phyloP scores from a whole-genome alignment of 2,113 vertebrate species.

The Rhegmatorhina hoffmannsi region DNA sequence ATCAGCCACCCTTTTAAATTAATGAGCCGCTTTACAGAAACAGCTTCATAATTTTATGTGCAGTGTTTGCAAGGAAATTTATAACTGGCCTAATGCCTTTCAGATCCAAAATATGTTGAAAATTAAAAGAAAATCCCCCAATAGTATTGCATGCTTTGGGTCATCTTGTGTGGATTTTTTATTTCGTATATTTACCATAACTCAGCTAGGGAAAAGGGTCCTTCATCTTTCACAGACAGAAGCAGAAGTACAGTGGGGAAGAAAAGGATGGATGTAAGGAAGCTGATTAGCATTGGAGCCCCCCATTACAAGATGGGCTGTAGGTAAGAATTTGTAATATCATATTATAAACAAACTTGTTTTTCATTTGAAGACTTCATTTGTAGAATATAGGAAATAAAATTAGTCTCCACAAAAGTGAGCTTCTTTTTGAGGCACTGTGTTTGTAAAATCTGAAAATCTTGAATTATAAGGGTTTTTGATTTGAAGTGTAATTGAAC shows the following conservation, averaged over 20 bases:
- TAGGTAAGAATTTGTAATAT: not conserved
- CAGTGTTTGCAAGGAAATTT: constrained; percentile 37
- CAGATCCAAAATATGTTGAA: not conserved
- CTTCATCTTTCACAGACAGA: not conserved
- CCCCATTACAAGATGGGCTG: not conserved
- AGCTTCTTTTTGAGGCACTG: not conserved
- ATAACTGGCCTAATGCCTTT: constrained; percentile 3
- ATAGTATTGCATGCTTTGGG: not conserved
- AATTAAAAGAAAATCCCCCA: not conserved
- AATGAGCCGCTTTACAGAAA: constrained; percentile 47
- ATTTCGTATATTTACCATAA: not conserved
- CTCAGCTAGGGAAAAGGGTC: not conserved
- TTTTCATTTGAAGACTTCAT: constrained; percentile 1
- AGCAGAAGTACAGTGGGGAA: not conserved
- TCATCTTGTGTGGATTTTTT: not conserved
- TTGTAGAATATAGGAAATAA: not conserved
- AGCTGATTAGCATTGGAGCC: not conserved
- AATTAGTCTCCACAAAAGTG: not conserved
- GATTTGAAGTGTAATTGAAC: not conserved
- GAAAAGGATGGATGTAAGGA: not conserved
- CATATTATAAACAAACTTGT: not conserved
- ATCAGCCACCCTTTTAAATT: constrained; percentile 58
- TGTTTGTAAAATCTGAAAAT: not conserved
- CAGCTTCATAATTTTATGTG: constrained; percentile 42
- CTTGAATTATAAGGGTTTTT: not conserved